A percentile compares a stretch with the other conserved stretches of the same genome.
Evolutionary conservation across 1,140 invertebrate genomes (phyloP).

Genomic region (Brachionus sp.): DNA sequence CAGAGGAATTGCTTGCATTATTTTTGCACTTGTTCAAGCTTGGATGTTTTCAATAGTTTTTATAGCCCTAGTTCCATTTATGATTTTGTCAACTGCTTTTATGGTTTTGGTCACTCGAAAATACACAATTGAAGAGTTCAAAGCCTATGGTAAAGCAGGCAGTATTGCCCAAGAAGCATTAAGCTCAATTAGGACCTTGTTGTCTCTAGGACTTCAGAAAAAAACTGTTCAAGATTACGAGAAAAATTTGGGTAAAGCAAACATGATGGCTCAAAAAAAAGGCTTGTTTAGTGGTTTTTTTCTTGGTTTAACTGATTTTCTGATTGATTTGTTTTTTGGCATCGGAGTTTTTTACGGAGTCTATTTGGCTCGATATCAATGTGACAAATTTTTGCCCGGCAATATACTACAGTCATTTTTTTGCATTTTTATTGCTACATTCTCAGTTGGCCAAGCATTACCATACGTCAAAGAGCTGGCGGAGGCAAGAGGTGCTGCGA

Average conservation of each 20-base stretch:
- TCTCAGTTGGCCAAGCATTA: conserved; percentile 76
- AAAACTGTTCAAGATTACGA: conserved; percentile 55
- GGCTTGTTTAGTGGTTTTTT: conserved; percentile 17
- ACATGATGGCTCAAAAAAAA: conserved; percentile 27
- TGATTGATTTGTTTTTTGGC: conserved; percentile 17
- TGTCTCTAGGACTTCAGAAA: conserved; percentile 47
- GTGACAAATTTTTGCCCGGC: conserved; percentile 48
- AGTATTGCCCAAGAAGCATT: conserved; percentile 33
- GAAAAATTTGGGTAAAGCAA: background rate
- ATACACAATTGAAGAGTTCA: conserved; percentile 41
- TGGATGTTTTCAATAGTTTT: conserved; percentile 45
- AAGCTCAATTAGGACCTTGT: conserved; percentile 34
- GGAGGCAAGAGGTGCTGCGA: conserved; percentile 72
- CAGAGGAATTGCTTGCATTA: conserved; percentile 3
- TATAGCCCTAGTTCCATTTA: conserved; percentile 31
- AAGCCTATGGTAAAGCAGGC: conserved; percentile 29
- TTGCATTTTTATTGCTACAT: conserved; percentile 74
- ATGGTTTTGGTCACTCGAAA: conserved; percentile 42
- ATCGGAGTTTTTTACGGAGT: conserved; percentile 3
- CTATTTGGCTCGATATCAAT: conserved; percentile 47
- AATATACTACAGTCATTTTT: conserved; percentile 49
- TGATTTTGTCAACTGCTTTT: conserved; percentile 13
- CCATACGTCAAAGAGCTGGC: conserved; percentile 75
- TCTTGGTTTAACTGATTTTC: background rate
- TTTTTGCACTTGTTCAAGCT: background rate